Conservation (phyloP, 2,797 vertebrate species). For the Enteromius unitaeniatus region DNA sequence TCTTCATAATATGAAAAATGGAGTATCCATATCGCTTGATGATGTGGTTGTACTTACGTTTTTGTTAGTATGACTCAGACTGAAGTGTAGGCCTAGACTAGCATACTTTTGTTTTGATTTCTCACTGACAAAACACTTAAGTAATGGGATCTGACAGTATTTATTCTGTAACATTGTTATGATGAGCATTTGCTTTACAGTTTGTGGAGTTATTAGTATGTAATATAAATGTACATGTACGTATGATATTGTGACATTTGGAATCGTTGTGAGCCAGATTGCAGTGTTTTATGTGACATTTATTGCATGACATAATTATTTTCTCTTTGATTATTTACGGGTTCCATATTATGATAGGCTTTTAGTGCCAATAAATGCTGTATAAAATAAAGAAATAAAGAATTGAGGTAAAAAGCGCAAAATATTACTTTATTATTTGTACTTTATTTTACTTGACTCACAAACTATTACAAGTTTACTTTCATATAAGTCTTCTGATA, state of each 20-base stretch:
- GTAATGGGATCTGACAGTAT: not conserved
- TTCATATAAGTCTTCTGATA: not conserved
- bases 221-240: not conserved
- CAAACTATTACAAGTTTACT: not conserved
- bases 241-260: constrained; percentile 1
- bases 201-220: not conserved
- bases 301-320: not conserved
- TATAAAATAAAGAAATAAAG: not conserved
- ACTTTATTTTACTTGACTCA: not conserved
- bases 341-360: not conserved
- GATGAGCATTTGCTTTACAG: not conserved
- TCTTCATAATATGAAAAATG: constrained; percentile 41
- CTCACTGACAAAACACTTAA: no score
- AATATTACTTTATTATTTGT: not conserved
- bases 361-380: not conserved
- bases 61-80: not conserved
- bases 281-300: not conserved
- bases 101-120: not conserved
- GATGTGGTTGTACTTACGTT: not conserved
- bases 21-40: not conserved
- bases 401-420: not conserved
- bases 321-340: not conserved
- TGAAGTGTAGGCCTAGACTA: not conserved
- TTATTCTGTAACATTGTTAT: not conserved
- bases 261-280: not conserved